Conservation (phyloP, 2,113 vertebrate genomes). For the Vulpes vulpes region DNA sequence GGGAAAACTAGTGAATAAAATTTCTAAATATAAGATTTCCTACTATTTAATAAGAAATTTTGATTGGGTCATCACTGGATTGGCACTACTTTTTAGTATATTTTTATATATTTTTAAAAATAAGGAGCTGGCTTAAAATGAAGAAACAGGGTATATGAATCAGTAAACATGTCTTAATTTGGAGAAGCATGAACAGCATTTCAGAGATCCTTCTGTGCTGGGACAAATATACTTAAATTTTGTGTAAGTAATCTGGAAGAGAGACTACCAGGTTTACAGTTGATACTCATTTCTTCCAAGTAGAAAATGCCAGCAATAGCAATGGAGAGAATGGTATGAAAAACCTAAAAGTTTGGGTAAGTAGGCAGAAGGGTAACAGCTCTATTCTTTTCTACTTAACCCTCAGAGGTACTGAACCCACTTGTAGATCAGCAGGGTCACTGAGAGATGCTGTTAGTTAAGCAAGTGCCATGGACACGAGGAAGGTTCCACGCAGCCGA, state of each 20-base stretch:
- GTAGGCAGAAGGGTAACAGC: not conserved
- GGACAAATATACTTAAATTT: conserved; percentile 25
- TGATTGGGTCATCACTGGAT: not conserved
- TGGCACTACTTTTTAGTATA: not conserved
- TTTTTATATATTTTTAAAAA: too few relatives aligned
- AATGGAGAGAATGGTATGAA: not conserved
- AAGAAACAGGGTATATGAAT: not conserved
- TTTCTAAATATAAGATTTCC: conserved; percentile 8
- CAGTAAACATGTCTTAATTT: conserved; percentile 5
- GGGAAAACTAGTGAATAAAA: not conserved
- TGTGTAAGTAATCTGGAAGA: not conserved
- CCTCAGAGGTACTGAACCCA: not conserved
- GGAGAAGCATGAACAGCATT: not conserved
- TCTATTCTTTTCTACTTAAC: not conserved
- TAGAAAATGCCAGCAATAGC: conserved; percentile 23
- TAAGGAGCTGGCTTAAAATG: not conserved
- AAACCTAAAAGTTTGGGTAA: not conserved
- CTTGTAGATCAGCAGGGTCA: not conserved
- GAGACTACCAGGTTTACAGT: not conserved
- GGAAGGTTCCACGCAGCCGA: not conserved
- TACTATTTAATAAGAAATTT: conserved; percentile 34
- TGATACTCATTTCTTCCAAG: not conserved
- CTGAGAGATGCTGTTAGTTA: not conserved
- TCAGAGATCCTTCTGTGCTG: not conserved
- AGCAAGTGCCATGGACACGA: not conserved